Evolutionary conservation across 2,797 vertebrate species (phyloP), one percentile per base, ranked within the genome.

Genomic region (Amniataba percoides): DNA sequence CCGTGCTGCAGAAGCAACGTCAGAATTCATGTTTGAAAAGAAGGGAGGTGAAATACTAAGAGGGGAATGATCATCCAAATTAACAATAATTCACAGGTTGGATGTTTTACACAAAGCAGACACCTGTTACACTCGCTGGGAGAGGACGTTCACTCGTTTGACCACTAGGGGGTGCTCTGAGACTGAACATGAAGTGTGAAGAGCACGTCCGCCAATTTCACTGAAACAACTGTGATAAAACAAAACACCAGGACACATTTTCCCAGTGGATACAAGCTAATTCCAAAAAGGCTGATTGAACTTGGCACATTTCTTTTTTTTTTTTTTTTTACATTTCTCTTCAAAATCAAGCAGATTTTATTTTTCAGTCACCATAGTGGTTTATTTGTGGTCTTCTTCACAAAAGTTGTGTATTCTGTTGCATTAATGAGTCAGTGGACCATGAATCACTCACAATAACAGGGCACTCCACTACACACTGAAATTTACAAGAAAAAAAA

Each of bases 141-240:
- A 77, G 63, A 72, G 16, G 68, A 66, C 16, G 7, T 57, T 57
- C 55, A 56, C 34, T 9, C 23, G 10, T 59, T 77, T 46, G 25
- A 80, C 88, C 91, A 93, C 89, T 42, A 68, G 88, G 45, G 76
- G 89, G 77, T 74, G 52, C 71, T 60, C 11, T 49, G 31, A 87
- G 62, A 90, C 84, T 6, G 48, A 21, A 25, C 5, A 13, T 81
- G 11, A 79, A 73, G 7, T 13, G 18, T 13, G 11, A 12, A 13
- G 21, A 16, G 39, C 49, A 10, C 18, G 2, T 58, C 0, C 56
- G 49, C 16, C 45, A 23, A 3, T 43, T 42, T 48, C 3, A 63
- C 21, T 63, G 18, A 60, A 60, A 31, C 52, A 42, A 16, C 52
- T 48, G 42, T n/a, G 31, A 53, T 53, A 64, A 48, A 19, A 48